These are phyloP conservation scores for Ectobius pallidus DNA, from an alignment of 2,888 invertebrate species.

Conservation along the genomic window DNA sequence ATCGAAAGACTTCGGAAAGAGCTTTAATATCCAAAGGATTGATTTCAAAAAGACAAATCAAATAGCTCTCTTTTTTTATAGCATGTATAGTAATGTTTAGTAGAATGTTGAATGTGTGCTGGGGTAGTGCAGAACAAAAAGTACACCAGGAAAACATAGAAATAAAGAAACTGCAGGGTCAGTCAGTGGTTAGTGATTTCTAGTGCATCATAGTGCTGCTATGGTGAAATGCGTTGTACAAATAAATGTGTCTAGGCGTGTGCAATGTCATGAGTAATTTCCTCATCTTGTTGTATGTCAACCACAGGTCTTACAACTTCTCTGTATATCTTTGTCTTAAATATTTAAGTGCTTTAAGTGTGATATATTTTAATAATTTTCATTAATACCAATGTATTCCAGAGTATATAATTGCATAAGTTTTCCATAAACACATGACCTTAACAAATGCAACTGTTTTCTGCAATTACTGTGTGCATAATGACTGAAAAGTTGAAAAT, in stretches of 20 bases:
- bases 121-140: conserved; percentile 5
- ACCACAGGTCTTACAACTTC: conserved; percentile 9
- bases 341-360: conserved; percentile 23
- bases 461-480: not conserved
- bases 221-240: conserved; percentile 16
- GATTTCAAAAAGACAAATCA: conserved; percentile 30
- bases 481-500: not conserved
- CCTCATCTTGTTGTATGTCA: conserved; percentile 8
- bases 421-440: not conserved
- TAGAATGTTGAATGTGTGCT: conserved; percentile 12
- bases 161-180: conserved; percentile 17
- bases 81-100: conserved; percentile 29
- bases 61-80: conserved; percentile 34
- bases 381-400: not conserved
- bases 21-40: conserved; percentile 38
- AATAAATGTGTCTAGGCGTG: conserved; percentile 15
- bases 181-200: conserved; percentile 14
- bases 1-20: conserved; percentile 41
- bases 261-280: conserved; percentile 8
- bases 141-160: not conserved
- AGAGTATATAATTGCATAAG: not conserved
- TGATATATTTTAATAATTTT: conserved; percentile 1
- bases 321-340: conserved; percentile 20
- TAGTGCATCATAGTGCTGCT: conserved; percentile 1
- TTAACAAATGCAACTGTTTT: not conserved